Evolutionary conservation across 2,113 vertebrate genomes (phyloP), one percentile per base, ranked within the genome.

Genomic region (Rhabdomys dilectus): DNA sequence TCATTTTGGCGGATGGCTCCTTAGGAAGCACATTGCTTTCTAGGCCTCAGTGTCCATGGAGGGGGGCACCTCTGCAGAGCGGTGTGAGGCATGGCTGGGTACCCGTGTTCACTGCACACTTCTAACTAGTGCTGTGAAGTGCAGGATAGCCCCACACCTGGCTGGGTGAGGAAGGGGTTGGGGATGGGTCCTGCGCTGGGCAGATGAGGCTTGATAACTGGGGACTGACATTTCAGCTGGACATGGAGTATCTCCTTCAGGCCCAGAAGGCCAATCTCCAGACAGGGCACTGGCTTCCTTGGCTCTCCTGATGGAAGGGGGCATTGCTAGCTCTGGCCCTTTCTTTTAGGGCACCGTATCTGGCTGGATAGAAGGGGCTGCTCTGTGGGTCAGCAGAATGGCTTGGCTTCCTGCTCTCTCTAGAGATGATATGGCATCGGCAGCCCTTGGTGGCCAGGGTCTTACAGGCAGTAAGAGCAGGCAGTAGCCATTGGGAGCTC

Each of bases 31-130:
- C 9, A 5, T 3, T 1, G 6, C 36, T 64, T 39, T 76, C n/a
- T 0, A 0, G 15, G 16, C 39, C 39, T 16, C n/a, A 0, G 21
- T 17, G 1, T n/a, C 75, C 8, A 1, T 1, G 0, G 29, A 0
- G 34, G 11, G n/a, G 24, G 0, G 24, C 0, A 29, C 5, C 7
- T 60, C 85, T 2, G 21, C 3, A 29, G 17, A 21, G 64, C 36
- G 24, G 42, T 0, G 1, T 4, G 51, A 29, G 4, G 45, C 3
- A 21, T 4, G 26, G 29, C 10, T 0, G 1, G 0, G 42, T 0
- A 4, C 0, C 5, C 3, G 12, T 0, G 4, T 34, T 29, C 51
- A 1, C 34, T 1, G 31, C 24, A 4, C 0, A 5, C 9, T 72
- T 21, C 45, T 64, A 1, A 0, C 31, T 16, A 36, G 72, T 0